Conservation (phyloP, 1,140 invertebrate genomes). For the Papilio aristodemus region DNA sequence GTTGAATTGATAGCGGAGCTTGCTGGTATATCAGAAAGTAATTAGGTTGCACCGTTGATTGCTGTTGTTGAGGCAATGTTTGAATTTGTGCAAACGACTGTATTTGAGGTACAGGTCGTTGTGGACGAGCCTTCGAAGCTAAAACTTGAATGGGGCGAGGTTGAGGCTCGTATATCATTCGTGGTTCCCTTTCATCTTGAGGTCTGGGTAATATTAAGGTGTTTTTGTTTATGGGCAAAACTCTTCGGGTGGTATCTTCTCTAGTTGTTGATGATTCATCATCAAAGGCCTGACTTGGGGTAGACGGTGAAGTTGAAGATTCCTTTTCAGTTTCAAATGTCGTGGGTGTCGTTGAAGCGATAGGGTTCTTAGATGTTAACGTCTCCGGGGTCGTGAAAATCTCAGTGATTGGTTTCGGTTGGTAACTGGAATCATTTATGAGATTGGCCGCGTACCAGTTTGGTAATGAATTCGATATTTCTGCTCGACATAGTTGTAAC, state of each 20-base stretch:
- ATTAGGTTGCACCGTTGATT: conserved; percentile 21
- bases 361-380: conserved; percentile 56
- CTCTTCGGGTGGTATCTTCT: conserved; percentile 17
- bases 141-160: conserved; percentile 25
- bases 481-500: conserved; percentile 71
- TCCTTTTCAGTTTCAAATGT: conserved; percentile 24
- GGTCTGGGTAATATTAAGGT: conserved; percentile 1
- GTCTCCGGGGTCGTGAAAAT: conserved; percentile 62
- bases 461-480: conserved; percentile 56
- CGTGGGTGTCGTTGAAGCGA: conserved; percentile 41
- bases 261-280: background rate
- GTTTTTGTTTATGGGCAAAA: background rate
- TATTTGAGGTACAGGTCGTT: conserved; percentile 2
- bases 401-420: conserved; percentile 69
- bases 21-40: conserved; percentile 32
- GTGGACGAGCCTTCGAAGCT: conserved; percentile 1
- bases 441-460: conserved; percentile 72
- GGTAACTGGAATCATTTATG: conserved; percentile 63
- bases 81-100: conserved; percentile 13
- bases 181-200: conserved; percentile 11
- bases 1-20: conserved; percentile 31
- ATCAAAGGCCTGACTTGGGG: background rate
- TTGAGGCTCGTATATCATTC: conserved; percentile 5
- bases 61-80: conserved; percentile 6
- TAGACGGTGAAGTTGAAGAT: background rate